Evolutionary conservation across 2,113 vertebrate genomes (phyloP).

Genomic region (Clarias gariepinus): DNA sequence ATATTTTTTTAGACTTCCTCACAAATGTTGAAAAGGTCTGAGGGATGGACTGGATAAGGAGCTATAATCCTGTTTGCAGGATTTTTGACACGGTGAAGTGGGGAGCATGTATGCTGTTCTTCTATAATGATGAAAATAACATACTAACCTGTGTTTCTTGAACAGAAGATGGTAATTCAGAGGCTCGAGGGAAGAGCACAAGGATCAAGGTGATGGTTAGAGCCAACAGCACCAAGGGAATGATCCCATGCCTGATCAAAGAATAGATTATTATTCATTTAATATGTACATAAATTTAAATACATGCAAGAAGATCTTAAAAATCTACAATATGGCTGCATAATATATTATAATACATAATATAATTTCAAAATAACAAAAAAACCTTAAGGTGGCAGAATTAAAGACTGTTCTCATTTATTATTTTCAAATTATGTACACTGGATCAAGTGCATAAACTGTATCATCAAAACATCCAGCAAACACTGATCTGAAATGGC

Average conservation of each 20-base stretch:
- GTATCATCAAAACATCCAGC: not conserved
- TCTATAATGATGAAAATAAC: not conserved
- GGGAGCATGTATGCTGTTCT: not conserved
- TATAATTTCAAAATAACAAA: not conserved
- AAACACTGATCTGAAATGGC: not conserved
- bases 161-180: slow-evolving; percentile 69
- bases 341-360: not conserved
- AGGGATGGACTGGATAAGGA: not conserved
- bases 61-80: not conserved
- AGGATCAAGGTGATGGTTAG: slow-evolving; percentile 73
- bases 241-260: slow-evolving; percentile 71
- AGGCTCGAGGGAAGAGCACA: slow-evolving; percentile 79
- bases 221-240: slow-evolving; percentile 76
- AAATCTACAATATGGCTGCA: not conserved
- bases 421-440: not conserved
- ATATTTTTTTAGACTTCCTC: not conserved
- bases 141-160: slow-evolving; percentile 76
- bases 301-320: not conserved
- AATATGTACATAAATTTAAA: not conserved
- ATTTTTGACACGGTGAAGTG: not conserved
- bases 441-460: not conserved
- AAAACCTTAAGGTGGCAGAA: not conserved
- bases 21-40: not conserved
- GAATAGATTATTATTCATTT: slow-evolving; percentile 2
- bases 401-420: not conserved